These are phyloP conservation scores for Drosophila birchii DNA, from an alignment of 2,888 invertebrate genomes.

Conservation along the genomic window DNA sequence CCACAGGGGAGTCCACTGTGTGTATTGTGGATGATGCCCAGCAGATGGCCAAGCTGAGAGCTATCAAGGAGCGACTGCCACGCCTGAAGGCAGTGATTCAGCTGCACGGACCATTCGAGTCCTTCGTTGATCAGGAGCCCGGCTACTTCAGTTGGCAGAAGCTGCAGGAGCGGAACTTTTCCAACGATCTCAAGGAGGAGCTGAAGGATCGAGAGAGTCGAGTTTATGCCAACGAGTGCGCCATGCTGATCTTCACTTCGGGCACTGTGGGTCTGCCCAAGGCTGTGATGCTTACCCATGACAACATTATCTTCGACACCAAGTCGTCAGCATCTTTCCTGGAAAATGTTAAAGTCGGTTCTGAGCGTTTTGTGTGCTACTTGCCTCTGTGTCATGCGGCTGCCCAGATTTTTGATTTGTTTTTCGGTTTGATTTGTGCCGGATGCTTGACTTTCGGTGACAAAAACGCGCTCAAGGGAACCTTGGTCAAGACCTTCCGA, in stretches of 20 bases:
- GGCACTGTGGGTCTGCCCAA: conserved; percentile 95
- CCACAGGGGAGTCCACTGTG: conserved; percentile 91
- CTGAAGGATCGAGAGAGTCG: conserved; percentile 88
- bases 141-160: conserved; percentile 81
- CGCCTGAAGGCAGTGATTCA: conserved; percentile 90
- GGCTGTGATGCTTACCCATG: conserved; percentile 96
- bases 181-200: conserved; percentile 88
- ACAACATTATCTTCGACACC: conserved; percentile 91
- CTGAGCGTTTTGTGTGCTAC: conserved; percentile 90
- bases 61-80: conserved; percentile 88
- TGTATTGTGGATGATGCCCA: conserved; percentile 93
- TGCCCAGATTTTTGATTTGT: conserved; percentile 92
- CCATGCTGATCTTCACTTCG: conserved; percentile 91
- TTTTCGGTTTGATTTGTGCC: conserved; percentile 82
- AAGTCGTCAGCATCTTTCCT: conserved; percentile 85
- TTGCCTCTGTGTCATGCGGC: conserved; percentile 95
- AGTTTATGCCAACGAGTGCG: conserved; percentile 91
- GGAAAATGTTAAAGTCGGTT: conserved; percentile 85
- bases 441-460: conserved; percentile 91
- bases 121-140: conserved; percentile 76
- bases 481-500: conserved; percentile 89
- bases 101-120: conserved; percentile 80
- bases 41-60: conserved; percentile 92
- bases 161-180: conserved; percentile 86
- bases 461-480: conserved; percentile 94